phyloP scores from a whole-genome alignment of 2,113 vertebrate genomes.

The Macaca fascicularis region DNA sequence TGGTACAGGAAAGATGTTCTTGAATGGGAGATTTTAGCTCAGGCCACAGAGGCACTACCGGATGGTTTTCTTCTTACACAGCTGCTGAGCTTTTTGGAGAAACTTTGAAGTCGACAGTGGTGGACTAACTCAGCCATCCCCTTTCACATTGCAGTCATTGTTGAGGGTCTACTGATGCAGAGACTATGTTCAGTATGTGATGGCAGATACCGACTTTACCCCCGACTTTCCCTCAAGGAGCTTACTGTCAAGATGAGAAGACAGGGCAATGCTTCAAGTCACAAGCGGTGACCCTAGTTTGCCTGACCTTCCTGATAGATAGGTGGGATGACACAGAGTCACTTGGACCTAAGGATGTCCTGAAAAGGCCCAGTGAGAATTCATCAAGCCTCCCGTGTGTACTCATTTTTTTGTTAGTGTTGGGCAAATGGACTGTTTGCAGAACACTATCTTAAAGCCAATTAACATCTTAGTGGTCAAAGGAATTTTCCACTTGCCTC shows the following conservation, averaged over 20 bases:
- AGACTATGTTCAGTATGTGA: rapidly evolving
- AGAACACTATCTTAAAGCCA: neutral
- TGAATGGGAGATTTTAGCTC: neutral
- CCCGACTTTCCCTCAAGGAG: neutral
- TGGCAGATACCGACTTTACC: neutral
- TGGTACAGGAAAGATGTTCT: neutral
- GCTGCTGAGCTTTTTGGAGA: neutral
- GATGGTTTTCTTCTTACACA: neutral
- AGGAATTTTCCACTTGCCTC: neutral
- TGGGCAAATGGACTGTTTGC: neutral
- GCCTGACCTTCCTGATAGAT: neutral
- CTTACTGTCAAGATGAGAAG: neutral
- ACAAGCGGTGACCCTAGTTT: neutral
- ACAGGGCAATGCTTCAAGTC: neutral
- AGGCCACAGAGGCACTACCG: rapidly evolving
- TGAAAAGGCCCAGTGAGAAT: neutral
- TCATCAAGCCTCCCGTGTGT: neutral
- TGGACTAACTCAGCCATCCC: neutral
- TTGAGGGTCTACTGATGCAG: neutral
- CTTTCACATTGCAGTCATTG: neutral
- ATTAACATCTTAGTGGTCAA: neutral
- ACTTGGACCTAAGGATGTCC: neutral
- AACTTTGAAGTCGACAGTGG: neutral
- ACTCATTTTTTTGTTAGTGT: neutral
- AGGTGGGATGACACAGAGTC: neutral